phyloP scores from a whole-genome alignment of 2,797 vertebrate species.

The Fistularia tabacaria region DNA sequence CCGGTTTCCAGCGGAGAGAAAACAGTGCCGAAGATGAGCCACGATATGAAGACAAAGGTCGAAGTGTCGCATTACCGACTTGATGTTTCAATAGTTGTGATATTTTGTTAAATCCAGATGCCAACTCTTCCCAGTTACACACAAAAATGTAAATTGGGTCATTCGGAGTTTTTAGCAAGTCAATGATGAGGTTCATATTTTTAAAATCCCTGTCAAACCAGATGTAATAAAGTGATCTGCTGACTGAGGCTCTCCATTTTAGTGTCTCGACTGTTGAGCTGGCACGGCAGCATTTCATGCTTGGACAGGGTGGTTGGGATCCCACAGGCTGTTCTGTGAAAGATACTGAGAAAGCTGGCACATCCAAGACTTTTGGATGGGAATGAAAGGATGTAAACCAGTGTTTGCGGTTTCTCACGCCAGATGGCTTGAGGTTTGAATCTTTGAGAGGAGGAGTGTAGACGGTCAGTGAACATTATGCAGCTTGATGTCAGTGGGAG shows the following conservation, averaged over 20 bases:
- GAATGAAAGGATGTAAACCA: constrained; percentile 54
- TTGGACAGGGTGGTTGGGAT: constrained; percentile 36
- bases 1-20: too few relatives aligned
- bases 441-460: constrained; percentile 31
- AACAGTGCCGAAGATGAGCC: too few relatives aligned
- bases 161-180: too few relatives aligned
- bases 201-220: background rate
- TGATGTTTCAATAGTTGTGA: too few relatives aligned
- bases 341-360: constrained; percentile 53
- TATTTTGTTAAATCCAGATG: too few relatives aligned
- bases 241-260: constrained; percentile 20
- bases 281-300: constrained; percentile 37
- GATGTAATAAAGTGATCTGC: constrained; percentile 10
- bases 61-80: too few relatives aligned
- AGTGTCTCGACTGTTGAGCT: constrained; percentile 27
- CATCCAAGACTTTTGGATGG: constrained; percentile 55
- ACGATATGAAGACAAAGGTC: too few relatives aligned
- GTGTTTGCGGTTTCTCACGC: constrained; percentile 44
- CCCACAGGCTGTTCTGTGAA: constrained; percentile 55
- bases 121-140: too few relatives aligned
- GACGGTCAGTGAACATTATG: constrained; percentile 23
- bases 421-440: constrained; percentile 55
- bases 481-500: constrained; percentile 41
- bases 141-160: too few relatives aligned
- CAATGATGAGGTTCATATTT: background rate